A percentile compares a stretch with the other conserved stretches of the same genome.
These are phyloP conservation scores for Neoniphon sammara DNA, from an alignment of 2,797 vertebrate species.

Conservation along the genomic window DNA sequence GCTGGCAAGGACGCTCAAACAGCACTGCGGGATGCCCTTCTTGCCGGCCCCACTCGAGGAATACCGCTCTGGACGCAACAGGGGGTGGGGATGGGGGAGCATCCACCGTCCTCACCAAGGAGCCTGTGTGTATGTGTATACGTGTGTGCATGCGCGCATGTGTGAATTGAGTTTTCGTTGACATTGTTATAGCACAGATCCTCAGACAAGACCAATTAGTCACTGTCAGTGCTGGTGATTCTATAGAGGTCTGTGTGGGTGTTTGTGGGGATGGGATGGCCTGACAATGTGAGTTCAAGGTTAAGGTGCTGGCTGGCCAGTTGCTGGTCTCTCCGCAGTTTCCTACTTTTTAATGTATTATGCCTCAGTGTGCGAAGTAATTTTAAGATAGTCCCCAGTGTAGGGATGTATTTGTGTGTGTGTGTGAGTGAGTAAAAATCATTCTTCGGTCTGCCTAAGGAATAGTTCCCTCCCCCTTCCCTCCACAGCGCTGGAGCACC, in stretches of 20 bases:
- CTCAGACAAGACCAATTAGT: conserved; percentile 27
- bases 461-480: conserved; percentile 42
- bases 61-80: conserved; percentile 68
- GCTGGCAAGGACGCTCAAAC: conserved; percentile 76
- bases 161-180: conserved; percentile 62
- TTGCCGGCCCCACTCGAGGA: conserved; percentile 70
- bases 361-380: conserved; percentile 46
- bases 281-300: conserved; percentile 41
- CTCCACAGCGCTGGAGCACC: conserved; percentile 39
- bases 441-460: conserved; percentile 61
- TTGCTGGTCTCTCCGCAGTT: conserved; percentile 25
- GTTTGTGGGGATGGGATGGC: conserved; percentile 23
- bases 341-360: conserved; percentile 48
- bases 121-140: conserved; percentile 26
- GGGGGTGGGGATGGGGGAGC: conserved; percentile 69
- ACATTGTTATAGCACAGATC: conserved; percentile 42
- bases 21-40: conserved; percentile 75
- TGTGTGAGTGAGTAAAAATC: conserved; percentile 66
- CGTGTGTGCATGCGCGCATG: conserved; percentile 53
- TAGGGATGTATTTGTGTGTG: conserved; percentile 63
- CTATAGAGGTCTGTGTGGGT: conserved; percentile 23
- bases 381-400: conserved; percentile 54
- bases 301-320: conserved; percentile 57
- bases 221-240: conserved; percentile 29
- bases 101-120: conserved; percentile 67